These are phyloP conservation scores for Hoplostethus atlanticus DNA, from an alignment of 2,797 vertebrate genomes.

Conservation along the genomic window DNA sequence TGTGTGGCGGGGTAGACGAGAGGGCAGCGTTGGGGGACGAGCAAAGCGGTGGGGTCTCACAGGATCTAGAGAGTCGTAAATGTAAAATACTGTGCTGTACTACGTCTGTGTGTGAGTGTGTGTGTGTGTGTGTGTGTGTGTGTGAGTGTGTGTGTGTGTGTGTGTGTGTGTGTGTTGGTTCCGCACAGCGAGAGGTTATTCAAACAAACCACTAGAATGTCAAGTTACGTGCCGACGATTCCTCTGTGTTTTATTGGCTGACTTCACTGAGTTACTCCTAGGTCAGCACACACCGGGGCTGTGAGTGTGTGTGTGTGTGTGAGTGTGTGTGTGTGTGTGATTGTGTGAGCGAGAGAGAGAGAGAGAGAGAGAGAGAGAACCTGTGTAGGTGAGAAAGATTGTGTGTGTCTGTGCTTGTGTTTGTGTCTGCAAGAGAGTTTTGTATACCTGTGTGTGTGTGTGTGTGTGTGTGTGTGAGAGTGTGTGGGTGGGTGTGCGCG, in stretches of 20 bases:
- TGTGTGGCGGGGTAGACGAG: conserved; percentile 60
- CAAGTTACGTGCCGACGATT: conserved; percentile 79
- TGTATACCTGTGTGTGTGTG: neutral
- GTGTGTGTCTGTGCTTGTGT: conserved; percentile 35
- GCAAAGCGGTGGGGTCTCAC: conserved; percentile 47
- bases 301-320: conserved; percentile 32
- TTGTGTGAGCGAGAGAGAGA: conserved; percentile 15
- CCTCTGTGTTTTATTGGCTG: conserved; percentile 78
- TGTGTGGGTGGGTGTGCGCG: conserved; percentile 23
- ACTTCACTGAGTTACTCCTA: conserved; percentile 72
- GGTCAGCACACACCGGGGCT: conserved; percentile 58
- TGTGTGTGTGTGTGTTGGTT: conserved; percentile 55
- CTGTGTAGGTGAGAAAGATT: neutral
- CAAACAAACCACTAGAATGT: conserved; percentile 82
- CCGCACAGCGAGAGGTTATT: conserved; percentile 74
- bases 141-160: conserved; percentile 30
- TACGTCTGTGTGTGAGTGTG: conserved; percentile 18
- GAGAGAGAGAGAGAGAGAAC: neutral
- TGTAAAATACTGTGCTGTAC: conserved; percentile 73
- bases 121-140: conserved; percentile 38
- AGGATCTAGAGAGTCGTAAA: conserved; percentile 72
- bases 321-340: conserved; percentile 1
- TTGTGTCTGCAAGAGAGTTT: conserved; percentile 46
- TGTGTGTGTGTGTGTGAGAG: neutral
- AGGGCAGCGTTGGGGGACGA: conserved; percentile 61